Conservation (phyloP, 2,113 vertebrate species). For the Cairina moschata region DNA sequence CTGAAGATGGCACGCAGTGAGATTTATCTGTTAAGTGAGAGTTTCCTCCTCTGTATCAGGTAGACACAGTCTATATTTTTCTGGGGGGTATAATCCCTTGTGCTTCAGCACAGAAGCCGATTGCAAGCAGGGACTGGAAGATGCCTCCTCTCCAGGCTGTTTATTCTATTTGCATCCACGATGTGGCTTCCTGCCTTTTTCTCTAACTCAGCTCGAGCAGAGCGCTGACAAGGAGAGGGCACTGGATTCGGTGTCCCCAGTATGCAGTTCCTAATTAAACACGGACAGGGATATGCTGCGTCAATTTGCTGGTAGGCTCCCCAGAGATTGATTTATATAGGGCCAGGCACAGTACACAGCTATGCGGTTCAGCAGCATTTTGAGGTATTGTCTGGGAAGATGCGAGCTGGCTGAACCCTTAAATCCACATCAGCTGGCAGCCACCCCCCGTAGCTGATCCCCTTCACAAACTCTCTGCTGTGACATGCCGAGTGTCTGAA, state of each 20-base stretch:
- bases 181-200: not conserved
- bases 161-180: not conserved
- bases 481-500: not conserved
- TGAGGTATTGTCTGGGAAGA: not conserved
- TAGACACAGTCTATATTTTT: constrained; percentile 14
- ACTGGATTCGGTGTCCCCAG: not conserved
- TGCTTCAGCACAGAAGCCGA: not conserved
- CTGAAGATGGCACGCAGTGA: not conserved
- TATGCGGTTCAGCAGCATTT: not conserved
- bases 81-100: not conserved
- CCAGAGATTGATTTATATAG: not conserved
- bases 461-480: not conserved
- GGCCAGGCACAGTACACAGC: not conserved
- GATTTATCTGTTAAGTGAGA: constrained; percentile 14
- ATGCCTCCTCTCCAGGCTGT: not conserved
- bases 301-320: not conserved
- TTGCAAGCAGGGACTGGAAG: not conserved
- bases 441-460: accelerated
- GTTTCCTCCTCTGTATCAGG: not conserved
- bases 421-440: not conserved
- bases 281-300: not conserved
- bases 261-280: constrained; percentile 22
- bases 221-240: not conserved
- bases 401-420: not conserved
- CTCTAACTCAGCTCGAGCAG: not conserved